Evolutionary conservation across 23 tunicate species (phyloP), one percentile per base, ranked within the genome.

Genomic region (Aplidium turbinatum): DNA sequence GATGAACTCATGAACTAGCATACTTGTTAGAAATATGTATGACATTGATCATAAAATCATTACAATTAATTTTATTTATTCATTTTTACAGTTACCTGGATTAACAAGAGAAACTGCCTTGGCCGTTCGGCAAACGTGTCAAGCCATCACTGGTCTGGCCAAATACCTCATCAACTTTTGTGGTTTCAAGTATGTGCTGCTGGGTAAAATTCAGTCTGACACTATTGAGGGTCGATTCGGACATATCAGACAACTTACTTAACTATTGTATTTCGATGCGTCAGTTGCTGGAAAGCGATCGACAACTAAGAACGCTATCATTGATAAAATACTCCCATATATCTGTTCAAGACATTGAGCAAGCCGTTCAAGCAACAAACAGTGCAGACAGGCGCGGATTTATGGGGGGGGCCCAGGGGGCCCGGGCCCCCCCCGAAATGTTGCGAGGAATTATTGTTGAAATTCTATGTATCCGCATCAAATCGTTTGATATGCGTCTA

Each of bases 151-250:
- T 60, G 67, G 67, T 23, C n/a, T 60, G 22, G 35, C 67, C 9
- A 60, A 60, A 38, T 60, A 60, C n/a, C 36, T 60, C 6, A 27
- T 60, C 6, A 60, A 60, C 36, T 16, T 16, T 19, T 60, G 67
- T 60, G 35, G 67, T n/a, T 60, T 60, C 36, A 60, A 60, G 6
- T 60, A 60, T 60, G 67, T 60, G 67, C 50, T 42, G 50, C 50
- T 42, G 11, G 50, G 50, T 9, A 42, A 42, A 42, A 16, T 42
- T 9, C 50, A 42, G 16, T 42, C 50, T n/a, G n/a, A n/a, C n/a
- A n/a, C n/a, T n/a, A n/a, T n/a, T n/a, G n/a, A n/a, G n/a, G n/a
- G n/a, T n/a, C n/a, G n/a, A n/a, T n/a, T n/a, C n/a, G n/a, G n/a
- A n/a, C n/a, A n/a, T n/a, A n/a, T n/a, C n/a, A n/a, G n/a, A n/a